Percentiles rank a stretch among this genome's conserved stretches.
These are phyloP conservation scores for Camelus dromedarius DNA, from an alignment of 2,113 vertebrate species.

Conservation along the genomic window DNA sequence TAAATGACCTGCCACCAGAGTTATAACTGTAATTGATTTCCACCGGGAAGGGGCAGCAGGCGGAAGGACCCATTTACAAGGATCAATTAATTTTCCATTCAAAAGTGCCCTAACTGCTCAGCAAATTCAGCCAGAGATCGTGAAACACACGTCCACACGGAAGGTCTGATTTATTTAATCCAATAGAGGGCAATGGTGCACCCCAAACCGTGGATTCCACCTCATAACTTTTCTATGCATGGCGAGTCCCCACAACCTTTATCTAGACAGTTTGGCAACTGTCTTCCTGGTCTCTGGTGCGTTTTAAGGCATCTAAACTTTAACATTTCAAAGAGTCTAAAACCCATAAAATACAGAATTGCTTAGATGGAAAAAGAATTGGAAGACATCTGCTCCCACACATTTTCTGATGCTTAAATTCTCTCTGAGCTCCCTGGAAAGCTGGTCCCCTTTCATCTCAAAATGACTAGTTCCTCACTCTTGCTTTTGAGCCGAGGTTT, in stretches of 20 bases:
- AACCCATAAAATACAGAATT: conserved; percentile 10
- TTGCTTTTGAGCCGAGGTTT: not conserved
- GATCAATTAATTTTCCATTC: conserved; percentile 14
- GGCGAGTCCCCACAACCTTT: not conserved
- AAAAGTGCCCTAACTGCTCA: conserved; percentile 4
- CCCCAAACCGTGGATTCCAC: not conserved
- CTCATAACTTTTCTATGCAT: conserved; percentile 12
- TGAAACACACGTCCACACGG: not conserved
- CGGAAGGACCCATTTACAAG: not conserved
- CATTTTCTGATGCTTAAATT: not conserved
- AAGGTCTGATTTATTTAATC: conserved; percentile 60
- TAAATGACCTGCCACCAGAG: not conserved
- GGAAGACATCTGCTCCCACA: not conserved
- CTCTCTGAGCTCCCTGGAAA: not conserved
- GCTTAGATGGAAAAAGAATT: conserved; percentile 5
- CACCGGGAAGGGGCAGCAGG: not conserved
- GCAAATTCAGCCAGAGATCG: conserved; percentile 35
- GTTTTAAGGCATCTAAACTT: conserved; percentile 52
- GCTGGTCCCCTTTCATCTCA: not conserved
- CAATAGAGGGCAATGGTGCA: conserved; percentile 61
- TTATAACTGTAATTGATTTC: not conserved
- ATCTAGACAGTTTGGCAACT: not conserved
- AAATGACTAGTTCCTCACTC: not conserved
- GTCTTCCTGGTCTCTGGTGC: not conserved
- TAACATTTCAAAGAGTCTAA: conserved; percentile 54